These are phyloP conservation scores for Macropis europaea DNA, from an alignment of 2,888 invertebrate species.

Conservation along the genomic window DNA sequence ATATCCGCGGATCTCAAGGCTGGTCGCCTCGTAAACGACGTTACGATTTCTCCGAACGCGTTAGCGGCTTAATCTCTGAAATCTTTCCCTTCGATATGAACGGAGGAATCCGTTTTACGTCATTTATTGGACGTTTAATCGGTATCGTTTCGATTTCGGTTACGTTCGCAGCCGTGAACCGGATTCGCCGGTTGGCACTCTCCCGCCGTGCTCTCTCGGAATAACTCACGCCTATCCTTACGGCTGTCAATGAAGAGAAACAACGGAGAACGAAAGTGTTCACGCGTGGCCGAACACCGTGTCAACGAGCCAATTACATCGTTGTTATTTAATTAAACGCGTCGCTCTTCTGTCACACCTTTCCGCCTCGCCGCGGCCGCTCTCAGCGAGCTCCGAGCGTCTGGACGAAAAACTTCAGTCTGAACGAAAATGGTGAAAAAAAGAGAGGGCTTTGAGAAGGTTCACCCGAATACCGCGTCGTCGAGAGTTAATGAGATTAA, in stretches of 20 bases:
- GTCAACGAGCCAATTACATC: constrained; percentile 47
- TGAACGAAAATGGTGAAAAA: background rate
- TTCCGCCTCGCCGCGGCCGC: background rate
- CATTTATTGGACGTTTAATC: constrained; percentile 13
- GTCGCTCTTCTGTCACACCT: background rate
- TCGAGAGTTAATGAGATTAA: constrained; percentile 42
- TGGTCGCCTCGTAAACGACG: too few species aligned
- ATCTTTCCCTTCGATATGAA: constrained; percentile 1
- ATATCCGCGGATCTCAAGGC: too few species aligned
- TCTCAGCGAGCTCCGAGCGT: too few species aligned
- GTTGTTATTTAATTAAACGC: constrained; percentile 34
- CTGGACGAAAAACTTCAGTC: too few species aligned
- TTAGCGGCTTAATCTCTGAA: too few species aligned
- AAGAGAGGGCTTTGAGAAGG: background rate
- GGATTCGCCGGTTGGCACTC: constrained; percentile 14
- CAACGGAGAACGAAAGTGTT: constrained; percentile 45
- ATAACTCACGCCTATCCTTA: constrained; percentile 3
- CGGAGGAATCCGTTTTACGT: constrained; percentile 8
- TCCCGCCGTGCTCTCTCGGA: background rate
- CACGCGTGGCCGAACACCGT: constrained; percentile 56
- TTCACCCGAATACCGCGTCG: constrained; percentile 1
- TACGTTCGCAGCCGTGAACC: constrained; percentile 32
- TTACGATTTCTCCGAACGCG: too few species aligned
- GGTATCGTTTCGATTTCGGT: background rate
- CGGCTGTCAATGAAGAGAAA: constrained; percentile 35